These are phyloP conservation scores for Alethe diademata DNA, from an alignment of 2,113 vertebrate species.

Conservation along the genomic window DNA sequence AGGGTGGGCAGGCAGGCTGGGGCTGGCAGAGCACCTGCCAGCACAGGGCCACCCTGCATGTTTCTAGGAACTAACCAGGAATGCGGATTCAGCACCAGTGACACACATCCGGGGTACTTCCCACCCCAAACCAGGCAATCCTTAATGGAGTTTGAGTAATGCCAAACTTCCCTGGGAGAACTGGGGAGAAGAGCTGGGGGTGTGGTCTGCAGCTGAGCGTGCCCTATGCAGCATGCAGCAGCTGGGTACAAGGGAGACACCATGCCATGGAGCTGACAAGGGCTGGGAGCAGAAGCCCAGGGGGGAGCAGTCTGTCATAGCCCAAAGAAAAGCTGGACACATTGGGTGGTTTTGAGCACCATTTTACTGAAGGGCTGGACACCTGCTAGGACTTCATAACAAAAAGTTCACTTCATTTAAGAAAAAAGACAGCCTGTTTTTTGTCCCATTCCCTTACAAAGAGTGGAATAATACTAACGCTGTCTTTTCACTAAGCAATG, in stretches of 20 bases:
- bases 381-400: conserved; percentile 55
- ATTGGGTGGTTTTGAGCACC: conserved; percentile 59
- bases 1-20: background rate
- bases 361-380: conserved; percentile 68
- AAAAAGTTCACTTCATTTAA: conserved; percentile 53
- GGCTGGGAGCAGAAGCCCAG: background rate
- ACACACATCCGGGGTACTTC: background rate
- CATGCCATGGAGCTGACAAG: background rate
- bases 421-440: conserved; percentile 38
- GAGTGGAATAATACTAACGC: background rate
- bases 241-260: fast-evolving
- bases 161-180: background rate
- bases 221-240: background rate
- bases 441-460: conserved; percentile 28
- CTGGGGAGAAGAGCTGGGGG: background rate
- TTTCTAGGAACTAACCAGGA: conserved; percentile 1
- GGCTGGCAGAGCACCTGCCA: background rate
- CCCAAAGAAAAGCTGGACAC: conserved; percentile 30
- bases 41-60: fast-evolving
- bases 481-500: conserved; percentile 42
- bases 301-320: background rate
- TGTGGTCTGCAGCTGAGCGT: background rate
- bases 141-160: background rate
- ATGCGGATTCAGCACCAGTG: background rate
- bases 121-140: background rate